phyloP scores from a whole-genome alignment of 2,888 invertebrate species.

The Pollenia angustigena region DNA sequence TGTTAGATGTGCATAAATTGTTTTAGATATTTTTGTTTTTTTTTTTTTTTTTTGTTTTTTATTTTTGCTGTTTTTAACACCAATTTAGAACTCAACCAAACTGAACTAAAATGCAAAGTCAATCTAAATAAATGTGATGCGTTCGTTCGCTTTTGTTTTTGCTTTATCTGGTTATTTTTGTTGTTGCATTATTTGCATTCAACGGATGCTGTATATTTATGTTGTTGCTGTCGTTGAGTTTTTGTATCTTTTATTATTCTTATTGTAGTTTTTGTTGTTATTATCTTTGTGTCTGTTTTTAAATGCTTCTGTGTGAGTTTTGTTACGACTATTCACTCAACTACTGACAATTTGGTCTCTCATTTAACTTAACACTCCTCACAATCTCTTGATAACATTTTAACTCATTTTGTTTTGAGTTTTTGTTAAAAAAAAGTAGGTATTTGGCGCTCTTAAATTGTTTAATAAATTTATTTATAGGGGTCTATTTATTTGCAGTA shows the following conservation, averaged over 20 bases:
- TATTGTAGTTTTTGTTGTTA: background rate
- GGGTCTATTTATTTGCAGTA: constrained; percentile 13
- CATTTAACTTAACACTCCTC: background rate
- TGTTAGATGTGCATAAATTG: constrained; percentile 27
- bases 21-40: constrained; percentile 6
- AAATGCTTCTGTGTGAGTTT: constrained; percentile 23
- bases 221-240: background rate
- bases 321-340: constrained; percentile 40
- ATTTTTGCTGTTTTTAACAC: constrained; percentile 46
- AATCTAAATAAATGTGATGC: constrained; percentile 43
- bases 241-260: constrained; percentile 45
- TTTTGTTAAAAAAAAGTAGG: constrained; percentile 42
- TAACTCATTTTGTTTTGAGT: constrained; percentile 32
- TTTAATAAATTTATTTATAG: constrained; percentile 14
- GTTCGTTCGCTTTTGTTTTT: constrained; percentile 43
- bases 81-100: constrained; percentile 53
- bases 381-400: constrained; percentile 23
- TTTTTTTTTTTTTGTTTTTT: background rate
- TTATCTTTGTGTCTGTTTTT: constrained; percentile 22
- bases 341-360: constrained; percentile 52
- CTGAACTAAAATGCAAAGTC: constrained; percentile 49
- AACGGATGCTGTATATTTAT: constrained; percentile 72
- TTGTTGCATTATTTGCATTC: constrained; percentile 67
- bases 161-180: constrained; percentile 15
- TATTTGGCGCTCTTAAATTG: constrained; percentile 39